Evolutionary conservation across 2,888 invertebrate species (phyloP), one percentile per base, ranked within the genome.

Genomic region (Pterostichus niger): DNA sequence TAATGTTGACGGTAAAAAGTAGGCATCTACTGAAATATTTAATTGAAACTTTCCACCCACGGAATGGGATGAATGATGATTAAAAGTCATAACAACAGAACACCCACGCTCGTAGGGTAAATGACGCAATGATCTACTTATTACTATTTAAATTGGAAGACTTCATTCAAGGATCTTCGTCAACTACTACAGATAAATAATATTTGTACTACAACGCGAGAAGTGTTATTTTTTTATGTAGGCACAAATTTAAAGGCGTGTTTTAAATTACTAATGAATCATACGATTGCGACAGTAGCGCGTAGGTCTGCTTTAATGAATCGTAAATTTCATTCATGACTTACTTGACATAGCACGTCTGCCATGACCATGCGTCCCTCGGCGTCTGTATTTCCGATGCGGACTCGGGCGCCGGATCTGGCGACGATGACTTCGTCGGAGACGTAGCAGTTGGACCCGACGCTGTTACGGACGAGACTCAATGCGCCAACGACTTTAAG

Each of bases 311-410:
- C n/a, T 17, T 76, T 75, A 75, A 75, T 75, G 75, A 75, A 75
- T 75, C 52, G 75, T 24, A 46, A 76, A 54, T 33, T 79, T 79
- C 79, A 79, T 79, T 79, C 79, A 71, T 61, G 33, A 86, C 92
- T 92, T 91, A 95, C 94, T 90, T 93, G 93, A 87, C 95, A 96
- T 40, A 98, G 92, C 33, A 96, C 94, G 91, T 98, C 98, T 52
- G 95, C 95, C 97, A 98, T 97, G 61, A 95, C 95, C 95, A 98
- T 95, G 83, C 98, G 92, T 0, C 98, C 98, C 91, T 99, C 98
- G 75, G 98, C 98, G 91, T 99, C 98, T 3, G 98, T 98, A 90
- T 99, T 98, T 81, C 96, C 96, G 71, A 99, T 93, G 83, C 98
- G 93, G 78, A 98, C 94, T 84, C 96, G 92, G n/a, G 93, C 92